Evolutionary conservation across 2,888 invertebrate species (phyloP), one percentile per base, ranked within the genome.

Genomic region (Pandemis cinnamomeana): DNA sequence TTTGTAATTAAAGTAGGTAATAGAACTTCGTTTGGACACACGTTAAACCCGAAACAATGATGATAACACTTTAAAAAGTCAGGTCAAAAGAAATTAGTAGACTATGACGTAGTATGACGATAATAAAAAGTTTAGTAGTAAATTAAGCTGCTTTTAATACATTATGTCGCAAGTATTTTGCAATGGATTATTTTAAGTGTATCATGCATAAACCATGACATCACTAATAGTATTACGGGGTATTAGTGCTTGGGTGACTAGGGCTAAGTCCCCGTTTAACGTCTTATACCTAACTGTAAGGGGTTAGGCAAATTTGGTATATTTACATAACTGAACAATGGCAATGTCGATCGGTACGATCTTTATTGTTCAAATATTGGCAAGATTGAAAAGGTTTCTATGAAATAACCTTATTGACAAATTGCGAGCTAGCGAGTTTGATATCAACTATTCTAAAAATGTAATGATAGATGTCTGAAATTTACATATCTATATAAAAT

Each of bases 271-370:
- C 36, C 27, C 61, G 71, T 51, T 61, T 71, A 61, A 67, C 60
- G 61, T 67, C 67, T 72, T 67, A 72, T 11, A 67, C 15, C 51
- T 71, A 55, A 64, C 27, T 61, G 55, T 15, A 36, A 20, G 51
- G 64, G 64, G 58, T 51, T 69, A 64, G 46, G 64, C 69, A 58
- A 73, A 73, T 69, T 69, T 42, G 6, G 48, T 60, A 53, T 69
- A 69, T 73, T 73, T 73, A 69, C 69, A 73, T 69, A 69, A 51
- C 42, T 46, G 58, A 60, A 64, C 44, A 53, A 46, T 62, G 41
- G 42, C 62, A 44, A 20, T 62, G 55, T 36, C 67, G 20, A 67
- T 27, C 27, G 27, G 11, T 46, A 68, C 68, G 44, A 53, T 6
- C 27, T 11, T 46, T 44, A 46, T 11, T 46, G 63, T 13, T 27